Conservation (phyloP, 1,140 invertebrate genomes). For the Cryptotermes secundus region DNA sequence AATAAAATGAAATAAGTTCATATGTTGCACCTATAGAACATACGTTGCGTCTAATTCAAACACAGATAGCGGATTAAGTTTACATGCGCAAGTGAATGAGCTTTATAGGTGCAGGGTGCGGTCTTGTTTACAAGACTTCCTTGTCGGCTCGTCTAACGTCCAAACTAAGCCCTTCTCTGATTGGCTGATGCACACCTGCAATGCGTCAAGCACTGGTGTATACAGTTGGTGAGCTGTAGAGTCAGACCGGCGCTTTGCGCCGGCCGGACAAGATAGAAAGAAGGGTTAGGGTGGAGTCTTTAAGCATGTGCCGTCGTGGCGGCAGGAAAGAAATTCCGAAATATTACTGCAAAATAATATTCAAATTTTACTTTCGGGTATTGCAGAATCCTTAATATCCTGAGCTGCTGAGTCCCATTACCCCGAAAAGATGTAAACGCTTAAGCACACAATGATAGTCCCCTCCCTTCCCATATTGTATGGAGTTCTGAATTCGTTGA, state of each 20-base stretch:
- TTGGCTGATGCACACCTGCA: slow-evolving; percentile 77
- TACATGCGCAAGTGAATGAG: slow-evolving; percentile 41
- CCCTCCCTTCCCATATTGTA: too few species aligned
- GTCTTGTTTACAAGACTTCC: slow-evolving; percentile 62
- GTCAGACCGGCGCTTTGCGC: slow-evolving; percentile 33
- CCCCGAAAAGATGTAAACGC: too few species aligned
- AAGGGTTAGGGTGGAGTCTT: neutral
- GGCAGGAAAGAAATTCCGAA: neutral
- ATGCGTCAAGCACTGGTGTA: slow-evolving; percentile 65
- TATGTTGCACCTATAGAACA: slow-evolving; percentile 18
- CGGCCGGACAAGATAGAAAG: slow-evolving; percentile 28
- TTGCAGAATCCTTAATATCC: neutral
- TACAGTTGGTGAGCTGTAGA: slow-evolving; percentile 31
- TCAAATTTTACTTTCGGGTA: neutral
- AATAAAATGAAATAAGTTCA: slow-evolving; percentile 28
- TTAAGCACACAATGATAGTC: too few species aligned
- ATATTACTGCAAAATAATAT: slow-evolving; percentile 19
- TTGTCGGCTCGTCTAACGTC: slow-evolving; percentile 42
- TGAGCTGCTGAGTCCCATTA: neutral
- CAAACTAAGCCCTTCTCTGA: slow-evolving; percentile 48
- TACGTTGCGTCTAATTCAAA: slow-evolving; percentile 33
- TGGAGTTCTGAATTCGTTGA: too few species aligned
- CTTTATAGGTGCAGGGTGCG: slow-evolving; percentile 63
- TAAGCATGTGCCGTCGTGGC: neutral
- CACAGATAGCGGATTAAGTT: slow-evolving; percentile 42